These are phyloP conservation scores for Polypterus senegalus DNA, from an alignment of 2,113 vertebrate species.

Conservation along the genomic window DNA sequence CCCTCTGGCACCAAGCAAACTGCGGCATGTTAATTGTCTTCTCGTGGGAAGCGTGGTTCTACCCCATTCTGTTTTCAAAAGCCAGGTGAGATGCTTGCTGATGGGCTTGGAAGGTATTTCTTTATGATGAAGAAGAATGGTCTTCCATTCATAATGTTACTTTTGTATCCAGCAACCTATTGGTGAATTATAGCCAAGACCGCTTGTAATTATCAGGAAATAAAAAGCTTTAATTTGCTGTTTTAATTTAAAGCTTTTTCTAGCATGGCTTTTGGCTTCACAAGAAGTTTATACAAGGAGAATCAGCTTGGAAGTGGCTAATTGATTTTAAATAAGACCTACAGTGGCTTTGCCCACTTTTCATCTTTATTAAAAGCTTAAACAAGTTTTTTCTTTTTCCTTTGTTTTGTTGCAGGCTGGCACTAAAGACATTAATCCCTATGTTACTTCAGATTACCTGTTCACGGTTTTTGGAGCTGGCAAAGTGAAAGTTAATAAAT, in stretches of 20 bases:
- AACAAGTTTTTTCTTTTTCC: background rate
- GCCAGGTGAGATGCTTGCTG: constrained; percentile 60
- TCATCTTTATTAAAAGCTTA: background rate
- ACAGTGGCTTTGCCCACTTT: too few species aligned
- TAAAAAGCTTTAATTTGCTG: background rate
- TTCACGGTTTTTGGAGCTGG: constrained; percentile 65
- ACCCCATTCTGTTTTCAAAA: constrained; percentile 62
- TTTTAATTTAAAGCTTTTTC: background rate
- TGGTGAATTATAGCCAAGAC: too few species aligned
- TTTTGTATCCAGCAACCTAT: too few species aligned
- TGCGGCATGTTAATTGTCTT: constrained; percentile 76
- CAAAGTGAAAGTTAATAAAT: constrained; percentile 60
- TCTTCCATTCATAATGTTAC: too few species aligned
- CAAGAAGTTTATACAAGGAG: background rate
- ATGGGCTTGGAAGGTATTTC: background rate
- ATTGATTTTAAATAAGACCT: background rate
- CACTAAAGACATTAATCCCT: constrained; percentile 64
- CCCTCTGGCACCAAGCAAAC: constrained; percentile 51
- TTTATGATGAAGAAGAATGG: too few species aligned
- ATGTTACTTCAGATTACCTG: constrained; percentile 74
- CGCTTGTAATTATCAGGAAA: too few species aligned
- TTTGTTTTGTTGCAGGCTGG: constrained; percentile 48
- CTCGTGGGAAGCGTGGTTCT: constrained; percentile 64
- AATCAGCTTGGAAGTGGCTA: background rate
- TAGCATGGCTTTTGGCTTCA: background rate